Conservation (phyloP, 2,888 invertebrate species). For the Eupithecia tripunctaria region DNA sequence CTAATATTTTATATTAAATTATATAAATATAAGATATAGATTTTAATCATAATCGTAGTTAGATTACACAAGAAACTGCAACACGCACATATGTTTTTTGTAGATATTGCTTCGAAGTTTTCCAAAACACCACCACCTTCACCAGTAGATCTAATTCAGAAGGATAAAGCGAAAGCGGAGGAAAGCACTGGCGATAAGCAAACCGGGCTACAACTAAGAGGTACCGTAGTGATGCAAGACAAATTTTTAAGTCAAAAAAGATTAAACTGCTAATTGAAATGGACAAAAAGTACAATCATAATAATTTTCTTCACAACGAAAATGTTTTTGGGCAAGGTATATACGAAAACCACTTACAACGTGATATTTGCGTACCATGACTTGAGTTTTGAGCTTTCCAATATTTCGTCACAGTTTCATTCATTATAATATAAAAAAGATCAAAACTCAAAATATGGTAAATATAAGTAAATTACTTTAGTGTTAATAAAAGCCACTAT, state of each 20-base stretch:
- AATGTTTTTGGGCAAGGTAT: background rate
- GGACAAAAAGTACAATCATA: background rate
- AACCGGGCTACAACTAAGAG: constrained; percentile 78
- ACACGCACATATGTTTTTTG: constrained; percentile 35
- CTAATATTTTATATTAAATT: no score
- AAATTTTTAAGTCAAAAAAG: background rate
- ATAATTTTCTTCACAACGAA: background rate
- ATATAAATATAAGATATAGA: background rate
- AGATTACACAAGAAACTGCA: constrained; percentile 22
- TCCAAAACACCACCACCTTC: constrained; percentile 89
- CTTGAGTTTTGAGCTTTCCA: no score
- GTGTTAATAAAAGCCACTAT: no score
- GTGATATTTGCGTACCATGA: no score
- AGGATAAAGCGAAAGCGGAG: constrained; percentile 78
- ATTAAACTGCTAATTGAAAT: background rate
- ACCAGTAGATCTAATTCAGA: constrained; percentile 86
- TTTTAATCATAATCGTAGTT: background rate
- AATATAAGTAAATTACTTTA: no score
- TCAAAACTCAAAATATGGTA: no score
- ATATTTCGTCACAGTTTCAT: no score
- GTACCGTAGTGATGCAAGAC: constrained; percentile 40
- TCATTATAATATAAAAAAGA: no score
- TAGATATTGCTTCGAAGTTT: constrained; percentile 86
- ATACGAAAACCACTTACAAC: no score
- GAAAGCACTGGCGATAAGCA: constrained; percentile 69